Conservation (phyloP, 1,140 invertebrate genomes). For the Chymomyza costata region DNA sequence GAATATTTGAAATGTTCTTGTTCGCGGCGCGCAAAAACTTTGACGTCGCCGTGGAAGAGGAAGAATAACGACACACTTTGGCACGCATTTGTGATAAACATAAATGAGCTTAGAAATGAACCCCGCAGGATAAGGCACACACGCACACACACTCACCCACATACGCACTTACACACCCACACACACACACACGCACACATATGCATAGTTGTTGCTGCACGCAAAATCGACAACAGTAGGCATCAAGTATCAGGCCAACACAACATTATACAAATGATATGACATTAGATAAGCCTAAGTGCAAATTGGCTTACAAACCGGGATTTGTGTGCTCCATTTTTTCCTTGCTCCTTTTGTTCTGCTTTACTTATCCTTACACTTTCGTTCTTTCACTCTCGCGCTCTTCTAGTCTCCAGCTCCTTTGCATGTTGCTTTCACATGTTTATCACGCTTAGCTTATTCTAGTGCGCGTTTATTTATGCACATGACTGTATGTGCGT, state of each 20-base stretch:
- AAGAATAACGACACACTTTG: constrained; percentile 73
- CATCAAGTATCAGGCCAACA: constrained; percentile 66
- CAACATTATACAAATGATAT: constrained; percentile 75
- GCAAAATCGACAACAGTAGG: constrained; percentile 24
- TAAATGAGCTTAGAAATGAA: constrained; percentile 76
- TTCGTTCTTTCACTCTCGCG: not conserved
- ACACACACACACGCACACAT: constrained; percentile 10
- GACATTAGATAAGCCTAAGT: constrained; percentile 76
- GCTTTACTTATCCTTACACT: not conserved
- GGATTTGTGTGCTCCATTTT: constrained; percentile 61
- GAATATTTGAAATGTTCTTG: constrained; percentile 73
- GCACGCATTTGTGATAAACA: constrained; percentile 75
- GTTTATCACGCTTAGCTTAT: constrained; percentile 26
- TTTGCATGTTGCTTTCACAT: constrained; percentile 34
- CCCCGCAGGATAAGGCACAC: constrained; percentile 63
- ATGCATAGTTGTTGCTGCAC: constrained; percentile 38
- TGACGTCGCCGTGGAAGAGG: constrained; percentile 2
- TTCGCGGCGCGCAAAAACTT: constrained; percentile 30
- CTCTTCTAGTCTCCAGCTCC: constrained; percentile 22
- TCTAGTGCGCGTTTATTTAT: constrained; percentile 1
- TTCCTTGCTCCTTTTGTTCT: constrained; percentile 12
- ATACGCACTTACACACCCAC: too few species aligned
- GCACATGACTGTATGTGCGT: not conserved
- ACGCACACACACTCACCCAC: constrained; percentile 16
- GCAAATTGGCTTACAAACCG: constrained; percentile 75